Evolutionary conservation across 2,797 vertebrate genomes (phyloP).

Genomic region (Otolemur crassicaudatus): DNA sequence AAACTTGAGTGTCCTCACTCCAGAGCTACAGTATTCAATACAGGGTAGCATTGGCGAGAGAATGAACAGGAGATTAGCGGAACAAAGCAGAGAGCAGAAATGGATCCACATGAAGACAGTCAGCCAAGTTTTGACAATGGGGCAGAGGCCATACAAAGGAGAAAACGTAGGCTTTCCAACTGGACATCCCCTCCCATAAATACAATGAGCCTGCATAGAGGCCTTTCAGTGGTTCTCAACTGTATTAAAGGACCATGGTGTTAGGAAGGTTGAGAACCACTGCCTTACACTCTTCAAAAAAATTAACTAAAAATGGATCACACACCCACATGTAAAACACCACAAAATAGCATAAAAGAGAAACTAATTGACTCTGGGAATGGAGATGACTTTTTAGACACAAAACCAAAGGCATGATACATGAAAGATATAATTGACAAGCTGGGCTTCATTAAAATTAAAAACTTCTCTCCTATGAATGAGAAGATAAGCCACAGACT

Average conservation of each 20-base stretch:
- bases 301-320: background rate
- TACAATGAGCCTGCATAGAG: background rate
- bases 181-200: background rate
- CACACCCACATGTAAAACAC: background rate
- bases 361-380: background rate
- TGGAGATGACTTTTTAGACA: background rate
- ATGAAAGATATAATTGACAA: background rate
- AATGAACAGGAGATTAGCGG: background rate
- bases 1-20: background rate
- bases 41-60: background rate
- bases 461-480: background rate
- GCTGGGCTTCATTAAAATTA: background rate
- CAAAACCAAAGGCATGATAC: background rate
- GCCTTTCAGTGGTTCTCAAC: no score
- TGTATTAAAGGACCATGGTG: no score
- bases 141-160: background rate
- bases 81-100: background rate
- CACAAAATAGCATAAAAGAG: background rate
- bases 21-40: background rate
- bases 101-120: background rate
- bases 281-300: background rate
- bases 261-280: no score
- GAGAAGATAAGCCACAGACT: background rate
- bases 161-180: background rate
- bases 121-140: background rate